Conservation (phyloP, 2,113 vertebrate genomes). For the Capra hircus region DNA sequence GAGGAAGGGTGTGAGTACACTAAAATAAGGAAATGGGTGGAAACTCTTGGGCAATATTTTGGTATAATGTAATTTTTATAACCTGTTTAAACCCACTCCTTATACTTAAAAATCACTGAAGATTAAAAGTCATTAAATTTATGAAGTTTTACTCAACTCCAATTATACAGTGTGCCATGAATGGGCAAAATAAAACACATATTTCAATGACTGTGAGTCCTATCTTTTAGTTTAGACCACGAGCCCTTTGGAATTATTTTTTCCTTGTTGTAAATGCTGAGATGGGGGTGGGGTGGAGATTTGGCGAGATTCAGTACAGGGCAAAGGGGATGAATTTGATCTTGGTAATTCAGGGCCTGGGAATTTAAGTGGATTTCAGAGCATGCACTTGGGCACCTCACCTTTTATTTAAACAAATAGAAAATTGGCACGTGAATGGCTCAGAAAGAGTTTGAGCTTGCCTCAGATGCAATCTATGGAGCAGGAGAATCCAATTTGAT, state of each 20-base stretch:
- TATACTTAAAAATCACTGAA: background rate
- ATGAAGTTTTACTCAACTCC: background rate
- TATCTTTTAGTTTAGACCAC: background rate
- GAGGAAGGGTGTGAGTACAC: background rate
- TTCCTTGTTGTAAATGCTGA: background rate
- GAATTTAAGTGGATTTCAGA: background rate
- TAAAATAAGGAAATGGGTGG: background rate
- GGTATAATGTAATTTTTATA: background rate
- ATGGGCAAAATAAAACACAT: background rate
- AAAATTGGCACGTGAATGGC: background rate
- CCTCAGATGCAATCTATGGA: background rate
- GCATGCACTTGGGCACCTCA: background rate
- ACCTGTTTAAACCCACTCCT: background rate
- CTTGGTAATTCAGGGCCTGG: background rate
- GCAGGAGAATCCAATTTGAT: background rate
- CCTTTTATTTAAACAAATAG: slow-evolving; percentile 13
- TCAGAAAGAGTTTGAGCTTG: background rate
- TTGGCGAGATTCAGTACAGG: background rate
- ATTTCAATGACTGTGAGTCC: background rate
- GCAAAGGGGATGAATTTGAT: background rate
- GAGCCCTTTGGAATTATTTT: background rate
- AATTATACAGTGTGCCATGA: background rate
- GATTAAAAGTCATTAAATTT: background rate
- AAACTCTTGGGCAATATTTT: background rate
- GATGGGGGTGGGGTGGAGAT: background rate